phyloP scores from a whole-genome alignment of 2,797 vertebrate species.

The Leptodactylus fallax region DNA sequence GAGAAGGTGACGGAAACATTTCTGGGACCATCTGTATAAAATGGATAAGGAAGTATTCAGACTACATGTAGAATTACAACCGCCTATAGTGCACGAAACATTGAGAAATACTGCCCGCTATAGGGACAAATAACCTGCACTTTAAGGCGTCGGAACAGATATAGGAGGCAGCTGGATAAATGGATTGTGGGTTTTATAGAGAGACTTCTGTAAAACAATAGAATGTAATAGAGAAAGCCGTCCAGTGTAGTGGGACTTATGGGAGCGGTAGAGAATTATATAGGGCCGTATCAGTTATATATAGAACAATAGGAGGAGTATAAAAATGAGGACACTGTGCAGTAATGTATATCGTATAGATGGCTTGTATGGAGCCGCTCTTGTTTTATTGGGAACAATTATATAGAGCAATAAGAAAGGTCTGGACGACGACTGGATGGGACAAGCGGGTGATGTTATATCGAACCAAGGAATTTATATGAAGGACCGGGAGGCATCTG shows the following conservation, averaged over 20 bases:
- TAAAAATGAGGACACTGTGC: not conserved
- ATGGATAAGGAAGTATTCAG: no score
- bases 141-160: no score
- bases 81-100: not conserved
- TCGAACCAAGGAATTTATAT: not conserved
- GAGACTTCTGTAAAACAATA: not conserved
- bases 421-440: not conserved
- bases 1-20: not conserved
- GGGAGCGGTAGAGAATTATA: not conserved
- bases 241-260: no score
- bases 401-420: slow-evolving; percentile 32
- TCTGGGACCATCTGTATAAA: no score
- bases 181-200: not conserved
- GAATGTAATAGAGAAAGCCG: not conserved
- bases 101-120: not conserved
- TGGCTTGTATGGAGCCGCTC: no score
- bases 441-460: not conserved
- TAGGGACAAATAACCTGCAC: not conserved
- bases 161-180: not conserved
- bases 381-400: slow-evolving; percentile 18
- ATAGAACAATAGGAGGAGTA: slow-evolving; percentile 21
- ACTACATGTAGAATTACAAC: not conserved
- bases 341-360: not conserved
- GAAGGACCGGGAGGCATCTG: not conserved
- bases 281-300: slow-evolving; percentile 22